Base-by-base conservation (phyloP, 2,113 vertebrate species). In the Cairina moschata region DNA sequence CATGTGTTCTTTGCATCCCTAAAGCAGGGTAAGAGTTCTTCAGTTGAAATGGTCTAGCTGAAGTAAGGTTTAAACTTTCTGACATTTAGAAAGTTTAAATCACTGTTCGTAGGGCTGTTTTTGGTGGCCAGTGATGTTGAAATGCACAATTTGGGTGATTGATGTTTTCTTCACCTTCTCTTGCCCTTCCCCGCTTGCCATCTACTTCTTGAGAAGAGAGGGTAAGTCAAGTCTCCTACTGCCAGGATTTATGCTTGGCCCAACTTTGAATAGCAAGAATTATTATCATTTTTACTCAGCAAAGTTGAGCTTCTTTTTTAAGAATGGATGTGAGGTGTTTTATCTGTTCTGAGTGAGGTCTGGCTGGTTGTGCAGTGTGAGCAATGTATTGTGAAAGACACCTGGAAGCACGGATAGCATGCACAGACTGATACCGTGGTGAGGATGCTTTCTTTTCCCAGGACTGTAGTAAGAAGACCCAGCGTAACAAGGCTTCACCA, bases 71-170 rank as follows among this genome's bases (percentile, higher is more conserved):
- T 78, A 66, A 74, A 54, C 22, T 54, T 78, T 9, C 8, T 63
- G 40, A 54, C 86, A 56, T 38, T n/a, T 46, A 25, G 32, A 7
- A 44, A 52, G 9, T 14, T 87, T 48, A 17, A 12, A 36, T 11
- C 32, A 42, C 13, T 62, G 26, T 42, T 88, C 20, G 21, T 14
- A 46, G 34, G 22, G 26, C 18, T 76, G 5, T n/a, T 32, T 38
- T 86, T 9, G 13, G 4, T 73, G 63, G 60, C 9, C 10, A 36
- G 40, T 56, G 52, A 17, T 46, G 20, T 56, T 60, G 9, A 81
- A 77, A 13, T 0, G 1, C 36, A 28, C 13, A n/a, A n/a, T 23
- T 38, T 29, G 25, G 18, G 6, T 31, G n/a, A 31, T 12, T 17
- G 14, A 21, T 22, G 25, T 38, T 28, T 36, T 13, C 2, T 8